Conservation (phyloP, 2,888 invertebrate species). For the Tachina fera region DNA sequence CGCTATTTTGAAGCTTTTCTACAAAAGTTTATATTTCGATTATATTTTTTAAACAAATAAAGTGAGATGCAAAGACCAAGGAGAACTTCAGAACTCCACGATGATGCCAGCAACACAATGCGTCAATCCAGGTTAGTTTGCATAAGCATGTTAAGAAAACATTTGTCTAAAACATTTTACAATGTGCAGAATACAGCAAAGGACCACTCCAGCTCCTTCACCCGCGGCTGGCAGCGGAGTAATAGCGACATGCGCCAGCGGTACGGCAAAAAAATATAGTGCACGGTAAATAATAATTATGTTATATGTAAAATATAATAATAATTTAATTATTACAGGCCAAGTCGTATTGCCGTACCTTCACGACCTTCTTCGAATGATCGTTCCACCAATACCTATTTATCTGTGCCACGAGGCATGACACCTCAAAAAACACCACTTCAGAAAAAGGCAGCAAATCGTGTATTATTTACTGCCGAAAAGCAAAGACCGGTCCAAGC, state of each 20-base stretch:
- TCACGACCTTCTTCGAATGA: conserved; percentile 73
- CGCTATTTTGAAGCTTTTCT: conserved; percentile 22
- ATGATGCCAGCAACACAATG: conserved; percentile 73
- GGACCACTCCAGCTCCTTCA: conserved; percentile 35
- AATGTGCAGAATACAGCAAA: conserved; percentile 36
- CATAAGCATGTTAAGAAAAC: not conserved
- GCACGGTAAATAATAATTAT: conserved; percentile 43
- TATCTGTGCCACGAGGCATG: conserved; percentile 60
- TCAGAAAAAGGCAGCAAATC: conserved; percentile 52
- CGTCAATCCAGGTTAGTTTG: conserved; percentile 75
- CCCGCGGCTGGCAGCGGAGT: conserved; percentile 9
- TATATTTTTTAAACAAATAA: not conserved
- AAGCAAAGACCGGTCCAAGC: conserved; percentile 73
- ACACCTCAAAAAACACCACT: conserved; percentile 72
- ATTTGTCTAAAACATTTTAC: not conserved
- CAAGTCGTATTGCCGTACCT: conserved; percentile 75
- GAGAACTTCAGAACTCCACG: conserved; percentile 79
- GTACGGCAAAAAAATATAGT: conserved; percentile 68
- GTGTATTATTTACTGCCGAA: conserved; percentile 76
- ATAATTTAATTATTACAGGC: conserved; percentile 60
- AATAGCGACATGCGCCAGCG: conserved; percentile 34
- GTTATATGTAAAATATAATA: not conserved
- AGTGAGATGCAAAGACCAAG: conserved; percentile 77
- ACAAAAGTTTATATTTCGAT: not conserved
- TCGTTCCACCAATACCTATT: conserved; percentile 45